These are phyloP conservation scores for Zootoca vivipara DNA, from an alignment of 2,113 vertebrate species.

Conservation along the genomic window DNA sequence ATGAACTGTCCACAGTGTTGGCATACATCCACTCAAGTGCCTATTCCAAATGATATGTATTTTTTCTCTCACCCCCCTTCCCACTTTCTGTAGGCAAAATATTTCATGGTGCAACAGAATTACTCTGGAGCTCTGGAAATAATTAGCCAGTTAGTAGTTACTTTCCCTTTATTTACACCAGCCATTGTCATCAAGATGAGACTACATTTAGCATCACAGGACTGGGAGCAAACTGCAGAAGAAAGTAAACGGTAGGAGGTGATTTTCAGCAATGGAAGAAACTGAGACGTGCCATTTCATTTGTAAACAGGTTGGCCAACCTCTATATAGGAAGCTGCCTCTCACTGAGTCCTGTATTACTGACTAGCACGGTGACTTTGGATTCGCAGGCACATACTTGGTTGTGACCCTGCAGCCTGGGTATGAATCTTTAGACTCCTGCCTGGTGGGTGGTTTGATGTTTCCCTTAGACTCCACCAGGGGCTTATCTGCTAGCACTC, in stretches of 20 bases:
- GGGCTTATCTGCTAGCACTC: no score
- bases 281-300: neutral
- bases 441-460: no score
- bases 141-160: conserved; percentile 69
- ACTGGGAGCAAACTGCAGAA: conserved; percentile 79
- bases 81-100: conserved; percentile 63
- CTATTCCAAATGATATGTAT: neutral
- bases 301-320: neutral
- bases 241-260: conserved; percentile 65
- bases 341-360: no score
- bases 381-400: no score
- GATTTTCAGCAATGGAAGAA: neutral
- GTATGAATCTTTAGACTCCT: no score
- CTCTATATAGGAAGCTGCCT: neutral
- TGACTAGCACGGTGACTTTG: no score
- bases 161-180: conserved; percentile 68
- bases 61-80: neutral
- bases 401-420: no score
- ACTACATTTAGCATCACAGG: conserved; percentile 72
- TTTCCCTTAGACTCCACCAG: no score
- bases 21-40: no score
- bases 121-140: conserved; percentile 71
- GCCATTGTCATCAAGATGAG: conserved; percentile 77
- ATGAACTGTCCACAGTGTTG: no score
- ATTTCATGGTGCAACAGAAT: conserved; percentile 75